Base-by-base conservation (phyloP, 2,113 vertebrate species). In the Anser brachyrhynchus region DNA sequence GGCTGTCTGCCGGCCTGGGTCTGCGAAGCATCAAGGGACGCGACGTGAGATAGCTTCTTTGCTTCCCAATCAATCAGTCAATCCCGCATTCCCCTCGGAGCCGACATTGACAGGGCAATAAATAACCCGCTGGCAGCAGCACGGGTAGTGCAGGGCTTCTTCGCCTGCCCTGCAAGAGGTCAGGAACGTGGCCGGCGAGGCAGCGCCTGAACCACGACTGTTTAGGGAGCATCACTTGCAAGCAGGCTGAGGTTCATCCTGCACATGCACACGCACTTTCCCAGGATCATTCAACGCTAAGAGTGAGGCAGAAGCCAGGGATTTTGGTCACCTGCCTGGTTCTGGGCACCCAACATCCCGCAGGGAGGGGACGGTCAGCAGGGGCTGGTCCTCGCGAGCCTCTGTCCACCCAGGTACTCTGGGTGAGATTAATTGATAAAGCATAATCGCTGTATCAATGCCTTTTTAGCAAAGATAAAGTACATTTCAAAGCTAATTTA, bases 401-500 rank as follows among this genome's bases (percentile, higher is more conserved):
- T 18, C 55, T 3, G 13, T 71, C 46, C 44, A 57, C 54, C 20
- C 23, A 0, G 0, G 33, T 31, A 57, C 13, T 57, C 41, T 5
- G 44, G 57, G 54, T 93, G 41, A 94, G 95, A 83, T 90, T 90
- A 96, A 95, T 91, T 95, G 96, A 95, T 89, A 85, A 96, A 79
- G 41, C 65, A 91, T 96, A 95, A 97, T 96, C 44, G 10, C 76
- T 74, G 67, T 85, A 96, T 97, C 93, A 94, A 77, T 90, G 92
- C 91, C 96, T 95, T 93, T 97, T 97, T 96, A 92, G 95, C 79
- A 89, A 94, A 95, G 94, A 97, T 92, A 85, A 93, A 97, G 92
- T 65, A 46, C 11, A 2, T 84, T 95, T 96, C 91, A 94, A 87
- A 94, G 94, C 93, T 94, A 95, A 97, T 93, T 94, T 95, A 86